Evolutionary conservation across 2,888 invertebrate species (phyloP), one percentile per base, ranked within the genome.

Genomic region (Pegoplata infirma): DNA sequence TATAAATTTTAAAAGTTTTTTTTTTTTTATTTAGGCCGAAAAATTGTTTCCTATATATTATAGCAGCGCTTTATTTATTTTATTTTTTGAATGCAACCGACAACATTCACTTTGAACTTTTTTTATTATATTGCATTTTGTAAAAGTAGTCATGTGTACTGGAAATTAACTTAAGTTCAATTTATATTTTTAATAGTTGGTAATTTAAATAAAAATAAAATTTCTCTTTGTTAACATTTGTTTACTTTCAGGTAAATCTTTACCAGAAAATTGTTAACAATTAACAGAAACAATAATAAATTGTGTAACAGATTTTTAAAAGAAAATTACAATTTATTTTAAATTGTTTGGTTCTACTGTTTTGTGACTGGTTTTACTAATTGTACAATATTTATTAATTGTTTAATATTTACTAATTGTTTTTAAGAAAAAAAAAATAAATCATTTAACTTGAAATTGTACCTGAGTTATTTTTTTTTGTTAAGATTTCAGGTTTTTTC

Each of bases 1-100:
- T 51, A 79, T 75, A 75, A 79, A 67, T 79, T 75, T 72, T 78
- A 71, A 74, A 69, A 59, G 49, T 53, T 64, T 67, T 59, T 58
- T 56, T 21, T 71, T 71, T 59, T 58, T 56, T 21, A 66, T 71
- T 69, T 79, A 61, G 73, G 71, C 56, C 75, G 59, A 77, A 55
- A 72, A 67, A 63, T 64, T 69, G 75, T 51, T 76, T 76, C 68
- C 68, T 76, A 61, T 61, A 53, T 61, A 6, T n/a, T n/a, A n/a
- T n/a, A n/a, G n/a, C 28, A 32, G n/a, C 40, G n/a, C n/a, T n/a
- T n/a, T 68, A 2, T 49, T 51, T 14, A 1, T 14, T n/a, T 51
- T 14, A 1, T 49, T n/a, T 14, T 51, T 51, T 8, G 5, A 16
- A 23, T 53, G 25, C 59, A 25, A 25, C 53, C 36, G n/a, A n/a